Conservation (phyloP, 2,113 vertebrate species). For the Corythornis vintsioides region DNA sequence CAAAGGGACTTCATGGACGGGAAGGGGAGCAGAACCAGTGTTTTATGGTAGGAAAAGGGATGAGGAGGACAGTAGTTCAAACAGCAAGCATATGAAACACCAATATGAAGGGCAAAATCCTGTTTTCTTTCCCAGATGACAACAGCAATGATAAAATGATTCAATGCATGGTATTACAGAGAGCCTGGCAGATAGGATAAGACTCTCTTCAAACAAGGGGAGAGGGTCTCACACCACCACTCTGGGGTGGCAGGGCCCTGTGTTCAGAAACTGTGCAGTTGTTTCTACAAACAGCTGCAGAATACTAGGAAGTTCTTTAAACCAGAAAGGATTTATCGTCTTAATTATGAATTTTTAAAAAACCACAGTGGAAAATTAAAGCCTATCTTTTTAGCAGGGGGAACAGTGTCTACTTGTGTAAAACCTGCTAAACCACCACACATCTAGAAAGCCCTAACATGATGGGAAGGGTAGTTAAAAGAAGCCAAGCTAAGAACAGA, state of each 20-base stretch:
- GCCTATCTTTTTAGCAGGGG: background rate
- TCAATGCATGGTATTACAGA: background rate
- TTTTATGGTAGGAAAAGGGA: background rate
- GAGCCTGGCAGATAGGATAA: background rate
- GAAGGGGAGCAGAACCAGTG: background rate
- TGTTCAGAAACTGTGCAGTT: background rate
- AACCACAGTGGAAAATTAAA: background rate
- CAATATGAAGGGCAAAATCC: conserved; percentile 8
- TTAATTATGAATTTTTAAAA: background rate
- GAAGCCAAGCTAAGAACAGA: background rate
- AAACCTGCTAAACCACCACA: background rate
- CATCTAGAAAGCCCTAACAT: background rate
- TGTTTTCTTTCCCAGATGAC: background rate
- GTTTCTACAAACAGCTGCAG: background rate
- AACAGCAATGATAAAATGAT: accelerated
- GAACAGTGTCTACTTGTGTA: background rate
- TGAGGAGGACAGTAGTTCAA: background rate
- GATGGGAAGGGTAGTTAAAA: background rate
- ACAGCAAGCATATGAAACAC: background rate
- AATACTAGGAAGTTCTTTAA: background rate
- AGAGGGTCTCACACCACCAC: background rate
- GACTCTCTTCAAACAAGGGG: accelerated
- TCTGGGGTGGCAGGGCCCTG: background rate
- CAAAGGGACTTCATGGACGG: background rate
- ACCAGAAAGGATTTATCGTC: background rate